Base-by-base conservation (phyloP, 2,797 vertebrate species). In the Lepilemur ruficaudatus region DNA sequence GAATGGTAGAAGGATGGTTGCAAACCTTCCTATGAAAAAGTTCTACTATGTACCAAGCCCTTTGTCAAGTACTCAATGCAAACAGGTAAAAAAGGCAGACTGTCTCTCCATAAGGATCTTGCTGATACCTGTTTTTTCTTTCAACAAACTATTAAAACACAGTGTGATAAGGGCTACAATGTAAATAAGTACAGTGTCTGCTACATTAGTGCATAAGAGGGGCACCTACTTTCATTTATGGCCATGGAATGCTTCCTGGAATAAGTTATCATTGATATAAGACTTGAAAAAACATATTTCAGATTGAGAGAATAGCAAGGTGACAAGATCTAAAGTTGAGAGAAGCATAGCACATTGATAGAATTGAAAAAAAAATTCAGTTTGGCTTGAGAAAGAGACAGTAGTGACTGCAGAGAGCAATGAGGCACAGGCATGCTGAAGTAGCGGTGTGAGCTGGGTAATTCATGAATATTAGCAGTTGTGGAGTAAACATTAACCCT, bases 201-300 rank as follows among this genome's bases (percentile, higher is more conserved):
- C 10, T 61, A 13, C 3, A 43, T 69, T 32, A 76, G 5, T 17
- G 61, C 23, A 65, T 65, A 43, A 41, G 18, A 63, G 11, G 4
- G 23, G 7, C 11, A 57, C 13, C 11, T 92, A 94, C 28, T 69
- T 35, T 93, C 32, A 91, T 63, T 93, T 85, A 23, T 43, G 30
- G 2, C 65, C 41, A 96, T 94, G 22, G n/a, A 70, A 69, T 82
- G 8, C 17, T 95, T 96, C 32, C 55, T 92, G 14, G n/a, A 94
- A 65, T 94, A 93, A 82, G 30, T 80, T 76, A 32, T 4, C 65
- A 32, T 61, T 88, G 67, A 92, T 28, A 70, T 28, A 22, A 79
- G 3, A 73, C 22, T 65, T 81, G 22, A 93, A 67, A 41, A 88
- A 75, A 90, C 69, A 72, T 22, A 13, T 88, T 73, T 69, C 18